Percentiles rank a stretch among this genome's conserved stretches.
phyloP scores from a whole-genome alignment of 2,888 invertebrate genomes.

The Corbicula japonica region DNA sequence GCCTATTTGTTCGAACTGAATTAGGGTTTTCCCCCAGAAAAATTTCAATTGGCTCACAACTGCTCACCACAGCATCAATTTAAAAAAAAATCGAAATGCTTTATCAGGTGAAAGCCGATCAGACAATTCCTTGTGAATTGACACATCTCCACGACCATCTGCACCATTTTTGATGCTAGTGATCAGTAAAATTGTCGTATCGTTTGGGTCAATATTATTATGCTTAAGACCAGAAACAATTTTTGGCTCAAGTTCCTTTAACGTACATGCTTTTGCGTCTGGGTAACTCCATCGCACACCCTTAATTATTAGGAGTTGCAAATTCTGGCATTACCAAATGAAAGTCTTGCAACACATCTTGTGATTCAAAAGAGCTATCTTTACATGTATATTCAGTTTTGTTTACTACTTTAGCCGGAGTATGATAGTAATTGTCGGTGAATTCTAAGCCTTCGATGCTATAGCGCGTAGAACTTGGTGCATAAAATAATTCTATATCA shows the following conservation, averaged over 20 bases:
- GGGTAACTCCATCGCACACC: constrained; percentile 42
- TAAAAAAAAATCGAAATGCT: constrained; percentile 43
- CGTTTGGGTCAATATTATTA: constrained; percentile 21
- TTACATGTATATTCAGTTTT: constrained; percentile 14
- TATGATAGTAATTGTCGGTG: constrained; percentile 24
- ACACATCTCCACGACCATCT: constrained; percentile 40
- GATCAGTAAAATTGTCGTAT: constrained; percentile 19
- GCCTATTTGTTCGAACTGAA: constrained; percentile 19
- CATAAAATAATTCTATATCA: constrained; percentile 21
- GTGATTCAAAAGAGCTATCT: constrained; percentile 22
- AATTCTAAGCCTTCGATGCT: constrained; percentile 22
- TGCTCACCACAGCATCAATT: constrained; percentile 18
- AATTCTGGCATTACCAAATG: constrained; percentile 23
- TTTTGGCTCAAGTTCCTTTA: constrained; percentile 23
- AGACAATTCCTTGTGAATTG: constrained; percentile 29
- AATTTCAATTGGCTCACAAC: too few species aligned
- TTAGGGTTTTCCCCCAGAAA: constrained; percentile 15
- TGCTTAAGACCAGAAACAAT: constrained; percentile 18
- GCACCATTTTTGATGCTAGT: constrained; percentile 39
- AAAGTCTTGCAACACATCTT: constrained; percentile 34
- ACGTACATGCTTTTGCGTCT: constrained; percentile 26
- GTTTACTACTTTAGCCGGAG: constrained; percentile 12
- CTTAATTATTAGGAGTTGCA: constrained; percentile 31
- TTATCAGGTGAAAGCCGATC: constrained; percentile 31
- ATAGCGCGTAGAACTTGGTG: constrained; percentile 24